Percentiles rank a stretch among this genome's conserved stretches.
Evolutionary conservation across 1,140 invertebrate species (phyloP).

Genomic region (Leptoteleia sp.): DNA sequence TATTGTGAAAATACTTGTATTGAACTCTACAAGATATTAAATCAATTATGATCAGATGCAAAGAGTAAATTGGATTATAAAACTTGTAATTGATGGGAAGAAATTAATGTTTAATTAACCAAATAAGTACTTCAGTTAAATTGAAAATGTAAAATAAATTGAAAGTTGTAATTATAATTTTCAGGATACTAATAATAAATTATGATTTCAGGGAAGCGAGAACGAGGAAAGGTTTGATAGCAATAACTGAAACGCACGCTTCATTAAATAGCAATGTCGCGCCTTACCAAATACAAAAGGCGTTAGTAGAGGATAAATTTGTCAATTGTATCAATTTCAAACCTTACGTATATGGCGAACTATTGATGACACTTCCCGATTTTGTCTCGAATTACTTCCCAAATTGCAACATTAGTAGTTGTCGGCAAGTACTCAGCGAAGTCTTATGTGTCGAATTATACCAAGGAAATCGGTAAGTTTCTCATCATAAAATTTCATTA

Average conservation of each 20-base stretch:
- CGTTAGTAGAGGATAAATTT: conserved; percentile 89
- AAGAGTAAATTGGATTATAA: no score
- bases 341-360: conserved; percentile 89
- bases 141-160: no score
- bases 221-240: conserved; percentile 83
- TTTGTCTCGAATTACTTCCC: conserved; percentile 91
- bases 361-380: conserved; percentile 91
- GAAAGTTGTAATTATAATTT: no score
- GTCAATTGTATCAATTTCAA: conserved; percentile 93
- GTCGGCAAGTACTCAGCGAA: conserved; percentile 88
- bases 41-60: background rate
- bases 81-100: no score
- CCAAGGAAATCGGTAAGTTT: conserved; percentile 89
- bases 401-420: conserved; percentile 85
- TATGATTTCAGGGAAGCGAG: conserved; percentile 71
- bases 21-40: background rate
- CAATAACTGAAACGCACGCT: conserved; percentile 83
- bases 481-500: conserved; percentile 1
- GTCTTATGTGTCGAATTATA: conserved; percentile 89
- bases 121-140: no score
- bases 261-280: conserved; percentile 83
- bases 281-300: conserved; percentile 87
- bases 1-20: conserved; percentile 24
- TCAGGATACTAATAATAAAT: background rate
- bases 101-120: no score